Conservation (phyloP, 2,888 invertebrate genomes). For the Pocota personata region DNA sequence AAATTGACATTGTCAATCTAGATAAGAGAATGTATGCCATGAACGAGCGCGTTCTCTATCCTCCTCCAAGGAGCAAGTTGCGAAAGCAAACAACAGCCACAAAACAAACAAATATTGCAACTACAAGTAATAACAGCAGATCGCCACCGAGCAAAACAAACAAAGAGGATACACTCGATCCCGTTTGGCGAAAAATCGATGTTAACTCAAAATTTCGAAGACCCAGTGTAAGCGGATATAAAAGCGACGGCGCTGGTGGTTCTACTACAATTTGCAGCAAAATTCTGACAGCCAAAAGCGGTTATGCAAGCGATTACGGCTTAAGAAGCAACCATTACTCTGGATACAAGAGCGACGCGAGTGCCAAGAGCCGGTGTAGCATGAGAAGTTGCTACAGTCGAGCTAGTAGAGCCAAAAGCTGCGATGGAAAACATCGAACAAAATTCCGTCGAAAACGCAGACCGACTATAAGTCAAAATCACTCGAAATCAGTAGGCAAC, state of each 20-base stretch:
- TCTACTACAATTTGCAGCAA: conserved; percentile 83
- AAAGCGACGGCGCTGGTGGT: conserved; percentile 84
- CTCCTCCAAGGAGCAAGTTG: conserved; percentile 88
- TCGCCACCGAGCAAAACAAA: conserved; percentile 80
- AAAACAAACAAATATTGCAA: conserved; percentile 82
- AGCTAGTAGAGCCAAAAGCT: conserved; percentile 83
- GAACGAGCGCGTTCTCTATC: conserved; percentile 88
- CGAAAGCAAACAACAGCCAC: conserved; percentile 84
- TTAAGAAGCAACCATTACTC: conserved; percentile 81
- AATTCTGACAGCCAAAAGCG: conserved; percentile 82
- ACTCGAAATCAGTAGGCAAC: conserved; percentile 83
- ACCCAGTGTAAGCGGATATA: conserved; percentile 85
- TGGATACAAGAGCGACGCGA: conserved; percentile 86
- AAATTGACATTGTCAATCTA: conserved; percentile 83
- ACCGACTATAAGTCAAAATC: conserved; percentile 75
- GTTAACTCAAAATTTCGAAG: conserved; percentile 86
- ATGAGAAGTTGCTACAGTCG: conserved; percentile 85
- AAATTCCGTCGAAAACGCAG: conserved; percentile 81
- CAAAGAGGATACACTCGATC: conserved; percentile 85
- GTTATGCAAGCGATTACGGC: conserved; percentile 86
- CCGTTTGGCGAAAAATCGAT: conserved; percentile 87
- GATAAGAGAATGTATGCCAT: conserved; percentile 89
- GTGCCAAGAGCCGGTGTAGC: conserved; percentile 86
- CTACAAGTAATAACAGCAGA: conserved; percentile 81
- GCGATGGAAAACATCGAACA: conserved; percentile 80